phyloP scores from a whole-genome alignment of 2,888 invertebrate genomes.

The Willowsia nigromaculata region DNA sequence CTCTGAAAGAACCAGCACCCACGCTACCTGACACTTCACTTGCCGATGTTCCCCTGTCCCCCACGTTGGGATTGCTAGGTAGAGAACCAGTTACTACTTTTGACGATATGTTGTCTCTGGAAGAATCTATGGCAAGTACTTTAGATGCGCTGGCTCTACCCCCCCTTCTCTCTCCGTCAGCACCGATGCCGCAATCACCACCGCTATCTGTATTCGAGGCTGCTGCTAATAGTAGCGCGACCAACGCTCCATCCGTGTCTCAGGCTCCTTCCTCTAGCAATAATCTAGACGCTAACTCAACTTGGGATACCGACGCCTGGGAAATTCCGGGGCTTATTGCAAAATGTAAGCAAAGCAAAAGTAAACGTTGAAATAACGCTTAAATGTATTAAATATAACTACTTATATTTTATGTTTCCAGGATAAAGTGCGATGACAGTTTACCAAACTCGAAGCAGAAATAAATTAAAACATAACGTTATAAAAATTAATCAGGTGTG shows the following conservation, averaged over 20 bases:
- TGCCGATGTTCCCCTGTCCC: background rate
- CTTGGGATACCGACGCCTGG: constrained; percentile 51
- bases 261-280: background rate
- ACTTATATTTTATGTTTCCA: background rate
- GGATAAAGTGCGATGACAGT: background rate
- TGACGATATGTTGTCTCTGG: constrained; percentile 38
- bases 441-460: too few relatives aligned
- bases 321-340: constrained; percentile 51
- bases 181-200: constrained; percentile 44
- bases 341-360: constrained; percentile 38
- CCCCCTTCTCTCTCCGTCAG: constrained; percentile 33
- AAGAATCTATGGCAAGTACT: constrained; percentile 32
- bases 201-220: constrained; percentile 10
- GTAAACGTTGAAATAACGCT: background rate
- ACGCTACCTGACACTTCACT: background rate
- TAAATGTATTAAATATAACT: background rate
- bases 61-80: background rate
- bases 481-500: too few relatives aligned
- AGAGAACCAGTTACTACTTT: constrained; percentile 5
- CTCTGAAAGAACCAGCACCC: too few relatives aligned
- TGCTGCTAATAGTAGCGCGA: background rate
- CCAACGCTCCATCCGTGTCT: background rate
- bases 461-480: too few relatives aligned
- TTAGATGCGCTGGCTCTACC: constrained; percentile 43
- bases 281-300: background rate